These are phyloP conservation scores for Ascidia mentula DNA, from an alignment of 23 tunicate species.

Conservation along the genomic window DNA sequence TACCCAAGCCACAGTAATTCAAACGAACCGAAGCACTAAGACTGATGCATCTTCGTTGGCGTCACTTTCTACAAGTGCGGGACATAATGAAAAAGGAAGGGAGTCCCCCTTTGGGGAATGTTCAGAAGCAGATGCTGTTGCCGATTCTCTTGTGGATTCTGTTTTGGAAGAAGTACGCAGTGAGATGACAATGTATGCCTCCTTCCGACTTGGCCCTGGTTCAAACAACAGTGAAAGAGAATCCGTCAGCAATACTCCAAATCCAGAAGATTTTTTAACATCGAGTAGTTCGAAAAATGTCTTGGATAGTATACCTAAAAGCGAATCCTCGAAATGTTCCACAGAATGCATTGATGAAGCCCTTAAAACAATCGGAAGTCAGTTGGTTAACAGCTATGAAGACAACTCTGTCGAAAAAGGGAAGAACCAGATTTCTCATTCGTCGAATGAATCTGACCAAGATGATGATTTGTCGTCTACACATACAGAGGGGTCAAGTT, in stretches of 20 bases:
- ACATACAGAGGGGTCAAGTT: not conserved
- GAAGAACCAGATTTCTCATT: not conserved
- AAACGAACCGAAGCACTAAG: not conserved
- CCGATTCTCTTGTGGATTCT: constrained; percentile 35
- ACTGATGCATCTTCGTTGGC: not conserved
- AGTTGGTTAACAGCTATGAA: constrained; percentile 5
- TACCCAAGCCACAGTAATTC: constrained; percentile 29
- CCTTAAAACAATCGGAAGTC: constrained; percentile 18
- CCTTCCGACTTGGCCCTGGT: not conserved
- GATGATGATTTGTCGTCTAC: not conserved
- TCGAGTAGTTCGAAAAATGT: not conserved
- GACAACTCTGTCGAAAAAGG: not conserved
- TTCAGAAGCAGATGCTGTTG: constrained; percentile 15
- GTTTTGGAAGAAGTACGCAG: constrained; percentile 26
- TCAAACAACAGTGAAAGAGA: not conserved
- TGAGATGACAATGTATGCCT: constrained; percentile 17
- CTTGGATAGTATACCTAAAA: too few relatives aligned
- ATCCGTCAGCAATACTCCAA: not conserved
- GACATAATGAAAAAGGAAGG: not conserved
- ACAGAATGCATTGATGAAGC: constrained; percentile 46
- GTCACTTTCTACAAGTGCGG: not conserved
- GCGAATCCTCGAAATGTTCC: not conserved
- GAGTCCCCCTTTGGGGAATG: not conserved
- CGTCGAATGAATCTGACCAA: not conserved
- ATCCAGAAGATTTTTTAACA: not conserved